Evolutionary conservation across 2,797 vertebrate genomes (phyloP).

Genomic region (Crocodylus rhombifer): DNA sequence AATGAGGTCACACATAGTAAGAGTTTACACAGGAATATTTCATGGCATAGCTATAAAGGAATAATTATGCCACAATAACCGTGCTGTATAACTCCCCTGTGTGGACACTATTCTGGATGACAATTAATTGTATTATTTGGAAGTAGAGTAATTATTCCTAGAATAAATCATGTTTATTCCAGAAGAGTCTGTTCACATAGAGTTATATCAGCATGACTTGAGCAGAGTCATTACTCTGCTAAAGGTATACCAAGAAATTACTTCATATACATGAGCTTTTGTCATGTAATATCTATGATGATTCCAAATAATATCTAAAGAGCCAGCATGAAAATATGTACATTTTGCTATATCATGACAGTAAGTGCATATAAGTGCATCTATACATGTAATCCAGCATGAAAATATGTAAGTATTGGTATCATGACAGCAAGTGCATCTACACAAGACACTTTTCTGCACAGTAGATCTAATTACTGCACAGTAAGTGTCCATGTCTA

Average conservation of each 20-base stretch:
- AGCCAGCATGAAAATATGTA: background rate
- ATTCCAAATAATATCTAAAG: background rate
- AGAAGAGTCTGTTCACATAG: background rate
- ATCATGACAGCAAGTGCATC: no score
- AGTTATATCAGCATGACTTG: slow-evolving; percentile 19
- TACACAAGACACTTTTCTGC: no score
- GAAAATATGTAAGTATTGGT: background rate
- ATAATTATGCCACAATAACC: slow-evolving; percentile 1
- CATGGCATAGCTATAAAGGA: background rate
- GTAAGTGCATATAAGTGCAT: no score
- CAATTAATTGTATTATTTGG: background rate
- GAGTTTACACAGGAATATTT: background rate
- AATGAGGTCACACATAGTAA: background rate
- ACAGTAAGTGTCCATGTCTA: no score
- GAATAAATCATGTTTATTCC: slow-evolving; percentile 37
- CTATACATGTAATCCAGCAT: background rate
- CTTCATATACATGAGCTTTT: background rate
- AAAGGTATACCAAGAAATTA: background rate
- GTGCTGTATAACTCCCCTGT: background rate
- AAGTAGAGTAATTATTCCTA: slow-evolving; percentile 37
- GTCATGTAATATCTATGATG: background rate
- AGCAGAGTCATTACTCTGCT: slow-evolving; percentile 1
- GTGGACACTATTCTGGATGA: background rate
- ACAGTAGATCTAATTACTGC: no score
- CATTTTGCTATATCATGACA: background rate